A percentile compares a stretch with the other conserved stretches of the same genome.
Evolutionary conservation across 2,888 invertebrate genomes (phyloP).

Genomic region (Sarcophaga caerulescens): DNA sequence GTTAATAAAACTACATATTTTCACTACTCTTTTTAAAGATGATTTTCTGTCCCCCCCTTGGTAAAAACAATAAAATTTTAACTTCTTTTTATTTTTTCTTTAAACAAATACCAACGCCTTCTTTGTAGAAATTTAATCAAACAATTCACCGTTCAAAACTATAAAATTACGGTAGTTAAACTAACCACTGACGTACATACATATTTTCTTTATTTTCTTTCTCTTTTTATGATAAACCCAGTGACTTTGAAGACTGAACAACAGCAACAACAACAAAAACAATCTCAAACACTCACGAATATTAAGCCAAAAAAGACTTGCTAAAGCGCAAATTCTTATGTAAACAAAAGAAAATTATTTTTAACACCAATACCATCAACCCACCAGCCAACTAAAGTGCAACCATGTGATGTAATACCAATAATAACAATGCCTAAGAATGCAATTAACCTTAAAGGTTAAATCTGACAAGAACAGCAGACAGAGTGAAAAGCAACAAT

Average conservation of each 20-base stretch:
- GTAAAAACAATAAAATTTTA: not conserved
- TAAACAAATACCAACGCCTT: not conserved
- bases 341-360: conserved; percentile 25
- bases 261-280: not conserved
- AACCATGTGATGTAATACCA: conserved; percentile 29
- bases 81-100: not conserved
- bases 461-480: conserved; percentile 48
- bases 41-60: not conserved
- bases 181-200: conserved; percentile 16
- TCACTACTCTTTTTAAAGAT: not conserved
- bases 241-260: conserved; percentile 62
- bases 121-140: conserved; percentile 34
- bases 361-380: not conserved
- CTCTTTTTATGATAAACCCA: conserved; percentile 47
- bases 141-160: conserved; percentile 29
- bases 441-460: conserved; percentile 68
- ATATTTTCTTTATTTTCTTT: not conserved
- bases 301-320: not conserved
- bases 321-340: not conserved
- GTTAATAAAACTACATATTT: not conserved
- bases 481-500: not conserved
- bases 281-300: no score
- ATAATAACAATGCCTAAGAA: conserved; percentile 61
- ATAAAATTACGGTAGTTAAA: conserved; percentile 64
- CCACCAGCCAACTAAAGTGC: not conserved